Evolutionary conservation across 2,888 invertebrate genomes (phyloP).

Genomic region (Cosmia pyralina): DNA sequence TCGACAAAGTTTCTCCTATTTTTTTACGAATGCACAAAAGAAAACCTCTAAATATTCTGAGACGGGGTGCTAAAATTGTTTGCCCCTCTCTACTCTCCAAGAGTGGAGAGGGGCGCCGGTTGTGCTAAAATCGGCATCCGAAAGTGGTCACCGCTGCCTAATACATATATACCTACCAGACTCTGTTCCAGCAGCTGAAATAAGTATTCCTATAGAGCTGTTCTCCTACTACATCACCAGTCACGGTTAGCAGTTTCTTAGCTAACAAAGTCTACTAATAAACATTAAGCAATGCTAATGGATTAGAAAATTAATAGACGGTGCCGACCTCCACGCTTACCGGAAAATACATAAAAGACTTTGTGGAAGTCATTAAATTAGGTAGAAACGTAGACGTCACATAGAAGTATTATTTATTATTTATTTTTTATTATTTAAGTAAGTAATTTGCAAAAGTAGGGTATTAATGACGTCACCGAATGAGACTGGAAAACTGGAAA

Average conservation of each 20-base stretch:
- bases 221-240: not conserved
- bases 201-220: not conserved
- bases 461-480: not conserved
- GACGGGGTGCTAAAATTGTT: too few species aligned
- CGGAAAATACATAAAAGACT: slow-evolving; percentile 16
- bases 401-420: too few species aligned
- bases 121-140: too few species aligned
- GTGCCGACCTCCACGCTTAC: not conserved
- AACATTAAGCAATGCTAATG: slow-evolving; percentile 20
- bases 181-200: not conserved
- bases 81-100: too few species aligned
- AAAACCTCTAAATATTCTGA: too few species aligned
- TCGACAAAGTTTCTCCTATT: too few species aligned
- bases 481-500: not conserved
- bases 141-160: too few species aligned
- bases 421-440: too few species aligned
- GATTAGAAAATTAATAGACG: not conserved
- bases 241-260: not conserved
- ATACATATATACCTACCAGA: too few species aligned
- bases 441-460: not conserved
- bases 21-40: too few species aligned
- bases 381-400: not conserved
- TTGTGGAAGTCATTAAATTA: slow-evolving; percentile 25
- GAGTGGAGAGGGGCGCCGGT: too few species aligned
- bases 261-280: not conserved